Conservation (phyloP, 2,113 vertebrate species). For the Oreochromis niloticus region DNA sequence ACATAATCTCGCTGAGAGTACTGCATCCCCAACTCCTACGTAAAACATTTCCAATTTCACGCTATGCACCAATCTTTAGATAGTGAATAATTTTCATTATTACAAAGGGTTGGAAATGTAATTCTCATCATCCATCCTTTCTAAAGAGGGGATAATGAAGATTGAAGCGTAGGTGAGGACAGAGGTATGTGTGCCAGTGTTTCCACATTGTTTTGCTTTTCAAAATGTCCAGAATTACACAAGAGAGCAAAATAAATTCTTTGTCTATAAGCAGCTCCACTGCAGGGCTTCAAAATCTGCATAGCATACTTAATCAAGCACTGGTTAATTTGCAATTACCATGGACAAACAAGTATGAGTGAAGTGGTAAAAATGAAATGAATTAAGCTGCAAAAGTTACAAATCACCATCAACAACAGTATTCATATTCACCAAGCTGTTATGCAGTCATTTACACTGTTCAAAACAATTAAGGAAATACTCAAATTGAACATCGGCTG, state of each 20-base stretch:
- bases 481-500: not conserved
- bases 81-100: slow-evolving; percentile 59
- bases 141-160: slow-evolving; percentile 43
- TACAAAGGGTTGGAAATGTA: slow-evolving; percentile 27
- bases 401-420: not conserved
- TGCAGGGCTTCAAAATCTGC: not conserved
- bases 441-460: not conserved
- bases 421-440: not conserved
- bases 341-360: slow-evolving; percentile 9
- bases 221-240: not conserved
- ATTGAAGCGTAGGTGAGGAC: slow-evolving; percentile 32
- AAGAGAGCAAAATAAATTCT: not conserved
- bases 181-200: not conserved
- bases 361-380: not conserved
- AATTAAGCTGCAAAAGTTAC: not conserved
- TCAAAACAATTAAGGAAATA: not conserved
- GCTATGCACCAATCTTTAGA: slow-evolving; percentile 55
- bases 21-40: slow-evolving; percentile 43
- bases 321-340: slow-evolving; percentile 13
- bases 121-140: slow-evolving; percentile 43
- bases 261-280: not conserved
- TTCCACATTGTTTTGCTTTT: not conserved
- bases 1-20: slow-evolving; percentile 44
- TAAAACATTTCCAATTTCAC: slow-evolving; percentile 65
- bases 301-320: not conserved